Evolutionary conservation across 1,140 invertebrate genomes (phyloP).

Genomic region (Brachionus rubens): DNA sequence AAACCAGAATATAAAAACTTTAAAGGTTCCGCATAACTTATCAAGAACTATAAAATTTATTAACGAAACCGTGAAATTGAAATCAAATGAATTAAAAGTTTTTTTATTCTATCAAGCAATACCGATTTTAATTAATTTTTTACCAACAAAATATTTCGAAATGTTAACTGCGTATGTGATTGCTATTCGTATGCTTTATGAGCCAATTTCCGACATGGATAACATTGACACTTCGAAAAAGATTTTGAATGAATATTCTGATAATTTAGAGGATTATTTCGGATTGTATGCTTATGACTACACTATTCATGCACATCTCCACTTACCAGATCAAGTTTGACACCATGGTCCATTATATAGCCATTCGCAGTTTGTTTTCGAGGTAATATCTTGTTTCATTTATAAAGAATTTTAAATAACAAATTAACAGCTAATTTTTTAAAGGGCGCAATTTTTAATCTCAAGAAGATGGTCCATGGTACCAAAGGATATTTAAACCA

Average conservation of each 20-base stretch:
- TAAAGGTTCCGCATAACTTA: background rate
- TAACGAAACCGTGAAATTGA: background rate
- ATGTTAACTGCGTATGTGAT: background rate
- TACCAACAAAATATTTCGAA: background rate
- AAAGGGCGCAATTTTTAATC: slow-evolving; percentile 1
- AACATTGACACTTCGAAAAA: background rate
- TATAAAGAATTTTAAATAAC: background rate
- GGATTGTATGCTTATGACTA: slow-evolving; percentile 2
- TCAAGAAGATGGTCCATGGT: background rate
- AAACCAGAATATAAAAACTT: background rate
- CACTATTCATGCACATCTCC: background rate
- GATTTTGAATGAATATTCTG: background rate
- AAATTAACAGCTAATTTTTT: background rate
- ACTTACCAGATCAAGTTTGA: background rate
- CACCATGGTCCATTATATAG: background rate
- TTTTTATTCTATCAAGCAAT: background rate
- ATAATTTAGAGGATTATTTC: background rate
- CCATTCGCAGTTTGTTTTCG: slow-evolving; percentile 25
- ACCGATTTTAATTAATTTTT: background rate
- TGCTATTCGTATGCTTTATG: background rate
- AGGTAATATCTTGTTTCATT: background rate
- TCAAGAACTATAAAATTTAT: background rate
- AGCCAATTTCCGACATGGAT: background rate
- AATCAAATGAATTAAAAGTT: background rate
- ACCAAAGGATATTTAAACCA: background rate